Conservation (phyloP, 2,113 vertebrate species). For the Tachycineta bicolor region DNA sequence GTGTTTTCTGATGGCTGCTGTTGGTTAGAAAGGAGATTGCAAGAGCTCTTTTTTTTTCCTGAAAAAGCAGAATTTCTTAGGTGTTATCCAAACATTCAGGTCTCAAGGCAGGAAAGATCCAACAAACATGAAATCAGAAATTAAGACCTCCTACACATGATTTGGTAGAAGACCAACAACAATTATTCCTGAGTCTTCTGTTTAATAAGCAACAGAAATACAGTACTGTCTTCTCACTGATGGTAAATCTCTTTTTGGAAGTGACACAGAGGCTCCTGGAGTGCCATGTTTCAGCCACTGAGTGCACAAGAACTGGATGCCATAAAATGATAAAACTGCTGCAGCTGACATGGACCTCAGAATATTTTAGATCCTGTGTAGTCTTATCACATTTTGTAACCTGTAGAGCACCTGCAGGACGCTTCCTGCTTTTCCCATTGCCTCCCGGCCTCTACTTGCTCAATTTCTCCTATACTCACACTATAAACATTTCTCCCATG, state of each 20-base stretch:
- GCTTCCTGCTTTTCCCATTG: not conserved
- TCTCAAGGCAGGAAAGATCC: not conserved
- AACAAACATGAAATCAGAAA: not conserved
- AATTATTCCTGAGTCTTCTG: not conserved
- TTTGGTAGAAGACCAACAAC: not conserved
- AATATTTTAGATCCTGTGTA: not conserved
- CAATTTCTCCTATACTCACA: not conserved
- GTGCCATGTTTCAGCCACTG: not conserved
- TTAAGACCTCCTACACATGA: not conserved
- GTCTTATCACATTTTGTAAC: not conserved
- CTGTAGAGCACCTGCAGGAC: not conserved
- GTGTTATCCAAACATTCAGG: not conserved
- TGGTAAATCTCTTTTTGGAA: not conserved
- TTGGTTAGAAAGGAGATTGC: not conserved
- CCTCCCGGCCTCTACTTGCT: not conserved
- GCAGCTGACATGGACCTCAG: not conserved
- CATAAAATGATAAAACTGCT: not conserved
- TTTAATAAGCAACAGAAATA: not conserved
- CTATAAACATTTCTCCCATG: not conserved
- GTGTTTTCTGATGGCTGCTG: not conserved
- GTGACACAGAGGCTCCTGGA: not conserved
- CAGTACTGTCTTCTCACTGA: not conserved
- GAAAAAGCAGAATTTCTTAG: not conserved
- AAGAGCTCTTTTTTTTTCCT: not conserved
- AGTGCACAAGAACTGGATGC: not conserved